Evolutionary conservation across 2,113 vertebrate genomes (phyloP).

Genomic region (Felis catus): DNA sequence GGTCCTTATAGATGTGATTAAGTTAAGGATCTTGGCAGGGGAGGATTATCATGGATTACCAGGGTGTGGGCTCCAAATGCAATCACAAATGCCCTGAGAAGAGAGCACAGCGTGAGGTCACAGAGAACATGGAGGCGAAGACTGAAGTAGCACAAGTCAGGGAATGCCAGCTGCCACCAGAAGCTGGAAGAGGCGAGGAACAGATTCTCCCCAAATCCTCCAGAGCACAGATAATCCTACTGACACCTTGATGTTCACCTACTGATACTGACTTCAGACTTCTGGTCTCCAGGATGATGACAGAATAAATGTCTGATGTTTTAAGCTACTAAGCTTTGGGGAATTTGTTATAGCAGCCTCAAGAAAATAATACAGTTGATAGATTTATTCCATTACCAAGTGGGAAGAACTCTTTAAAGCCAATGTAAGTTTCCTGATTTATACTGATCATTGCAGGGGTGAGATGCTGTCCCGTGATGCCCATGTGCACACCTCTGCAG

Average conservation of each 20-base stretch:
- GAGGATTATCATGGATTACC: not conserved
- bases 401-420: not conserved
- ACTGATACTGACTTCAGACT: not conserved
- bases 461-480: not conserved
- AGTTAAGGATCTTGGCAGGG: not conserved
- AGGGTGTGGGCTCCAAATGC: not conserved
- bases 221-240: not conserved
- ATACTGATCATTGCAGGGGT: not conserved
- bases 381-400: not conserved
- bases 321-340: not conserved
- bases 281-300: not conserved
- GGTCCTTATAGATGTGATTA: not conserved
- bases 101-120: not conserved
- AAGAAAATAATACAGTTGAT: not conserved
- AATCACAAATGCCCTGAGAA: not conserved
- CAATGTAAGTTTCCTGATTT: not conserved
- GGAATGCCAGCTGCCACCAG: not conserved
- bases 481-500: not conserved
- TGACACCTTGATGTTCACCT: not conserved
- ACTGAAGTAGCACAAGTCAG: not conserved
- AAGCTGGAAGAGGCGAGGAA: not conserved
- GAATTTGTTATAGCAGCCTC: not conserved
- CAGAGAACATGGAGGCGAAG: not conserved
- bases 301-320: not conserved
- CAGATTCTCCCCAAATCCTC: not conserved